phyloP scores from a whole-genome alignment of 2,113 vertebrate genomes.

The Ictalurus punctatus region DNA sequence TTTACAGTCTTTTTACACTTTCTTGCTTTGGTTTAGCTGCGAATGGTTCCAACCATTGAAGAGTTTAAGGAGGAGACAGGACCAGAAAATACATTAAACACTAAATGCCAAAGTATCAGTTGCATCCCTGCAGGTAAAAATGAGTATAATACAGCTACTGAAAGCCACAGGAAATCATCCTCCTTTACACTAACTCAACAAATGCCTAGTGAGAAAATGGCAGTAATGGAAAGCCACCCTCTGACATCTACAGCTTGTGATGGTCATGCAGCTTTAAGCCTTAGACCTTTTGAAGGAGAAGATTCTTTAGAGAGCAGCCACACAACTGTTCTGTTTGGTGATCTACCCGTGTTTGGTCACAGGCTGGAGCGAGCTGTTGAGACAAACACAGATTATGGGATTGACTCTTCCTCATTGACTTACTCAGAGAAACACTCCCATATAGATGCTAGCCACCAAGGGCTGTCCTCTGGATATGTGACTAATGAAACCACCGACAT shows the following conservation, averaged over 20 bases:
- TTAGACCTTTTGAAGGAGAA: constrained; percentile 43
- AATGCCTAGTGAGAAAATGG: constrained; percentile 22
- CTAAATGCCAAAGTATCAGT: not conserved
- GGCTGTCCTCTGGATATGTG: constrained; percentile 62
- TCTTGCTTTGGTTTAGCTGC: constrained; percentile 57
- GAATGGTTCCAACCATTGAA: constrained; percentile 65
- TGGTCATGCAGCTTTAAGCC: constrained; percentile 45
- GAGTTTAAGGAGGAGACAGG: constrained; percentile 61
- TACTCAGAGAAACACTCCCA: constrained; percentile 20
- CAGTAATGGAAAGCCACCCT: constrained; percentile 8
- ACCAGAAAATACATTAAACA: constrained; percentile 1
- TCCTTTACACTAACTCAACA: not conserved
- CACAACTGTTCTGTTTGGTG: constrained; percentile 40
- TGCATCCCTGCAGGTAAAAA: not conserved
- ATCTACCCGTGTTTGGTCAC: constrained; percentile 7
- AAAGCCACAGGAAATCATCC: constrained; percentile 29
- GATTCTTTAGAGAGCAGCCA: constrained; percentile 11
- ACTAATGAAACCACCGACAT: constrained; percentile 56
- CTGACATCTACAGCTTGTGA: constrained; percentile 56
- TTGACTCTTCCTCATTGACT: not conserved
- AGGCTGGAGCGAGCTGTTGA: not conserved
- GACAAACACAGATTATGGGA: not conserved
- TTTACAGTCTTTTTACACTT: not conserved
- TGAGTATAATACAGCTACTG: constrained; percentile 1
- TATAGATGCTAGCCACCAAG: constrained; percentile 51